These are phyloP conservation scores for Gastrophysa polygoni DNA, from an alignment of 2,888 invertebrate species.

Conservation along the genomic window DNA sequence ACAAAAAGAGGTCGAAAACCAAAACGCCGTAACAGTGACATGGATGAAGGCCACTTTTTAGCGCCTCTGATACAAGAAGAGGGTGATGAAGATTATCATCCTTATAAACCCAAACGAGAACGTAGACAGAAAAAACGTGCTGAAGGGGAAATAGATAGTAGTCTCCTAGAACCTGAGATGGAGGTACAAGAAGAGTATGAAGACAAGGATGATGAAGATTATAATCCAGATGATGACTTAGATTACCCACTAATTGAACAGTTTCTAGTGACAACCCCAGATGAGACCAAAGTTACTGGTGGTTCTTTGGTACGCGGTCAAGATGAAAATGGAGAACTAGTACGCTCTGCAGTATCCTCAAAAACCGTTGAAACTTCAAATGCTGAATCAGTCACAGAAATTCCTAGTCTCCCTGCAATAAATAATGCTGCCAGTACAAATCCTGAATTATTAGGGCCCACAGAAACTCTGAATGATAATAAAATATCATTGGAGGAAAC, in stretches of 20 bases:
- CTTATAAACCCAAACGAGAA: constrained; percentile 28
- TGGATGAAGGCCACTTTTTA: constrained; percentile 29
- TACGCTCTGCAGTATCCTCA: neutral
- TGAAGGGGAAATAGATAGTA: constrained; percentile 33
- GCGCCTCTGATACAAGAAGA: constrained; percentile 33
- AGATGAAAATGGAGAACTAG: neutral
- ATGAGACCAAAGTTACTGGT: neutral
- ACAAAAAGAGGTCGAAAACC: constrained; percentile 32
- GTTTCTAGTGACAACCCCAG: constrained; percentile 11
- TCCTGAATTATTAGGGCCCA: neutral
- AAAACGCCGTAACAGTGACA: constrained; percentile 23
- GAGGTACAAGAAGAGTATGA: constrained; percentile 28
- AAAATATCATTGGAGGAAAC: neutral
- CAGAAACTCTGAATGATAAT: neutral
- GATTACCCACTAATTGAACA: constrained; percentile 22
- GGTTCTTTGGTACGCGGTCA: too few species aligned
- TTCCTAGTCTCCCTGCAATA: neutral
- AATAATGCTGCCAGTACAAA: neutral
- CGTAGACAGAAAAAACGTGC: constrained; percentile 31
- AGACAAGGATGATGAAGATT: constrained; percentile 34
- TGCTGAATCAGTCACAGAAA: neutral
- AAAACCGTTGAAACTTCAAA: neutral
- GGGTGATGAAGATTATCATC: constrained; percentile 34
- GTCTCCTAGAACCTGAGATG: constrained; percentile 30
- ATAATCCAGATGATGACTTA: constrained; percentile 30